Base-by-base conservation (phyloP, 1,140 invertebrate genomes). In the Pinna nobilis region DNA sequence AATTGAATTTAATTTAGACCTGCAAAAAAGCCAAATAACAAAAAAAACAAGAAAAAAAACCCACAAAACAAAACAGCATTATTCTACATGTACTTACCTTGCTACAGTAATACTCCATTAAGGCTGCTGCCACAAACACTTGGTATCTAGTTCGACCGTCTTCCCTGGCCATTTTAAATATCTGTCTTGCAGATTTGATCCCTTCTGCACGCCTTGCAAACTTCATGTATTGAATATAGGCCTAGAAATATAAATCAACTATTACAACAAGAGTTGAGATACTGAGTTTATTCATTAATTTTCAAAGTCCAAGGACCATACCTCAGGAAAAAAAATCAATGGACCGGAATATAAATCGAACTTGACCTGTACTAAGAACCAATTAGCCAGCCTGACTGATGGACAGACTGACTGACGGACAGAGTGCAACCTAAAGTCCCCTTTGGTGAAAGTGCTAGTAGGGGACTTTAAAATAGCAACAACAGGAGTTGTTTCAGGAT, bases 31-130 rank as follows among this genome's bases (percentile, higher is more conserved):
- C 11, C 41, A 44, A 11, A 44, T 44, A 44, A 11, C 30, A 28
- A 23, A 30, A 23, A 6, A n/a, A n/a, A n/a, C n/a, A n/a, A n/a
- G n/a, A n/a, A n/a, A n/a, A n/a, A n/a, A n/a, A n/a, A n/a, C n/a
- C n/a, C 15, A 1, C 2, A 0, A 47, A 20, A 18, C 20, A 47
- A 47, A 6, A 3, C 2, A 3, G 6, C 3, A 2, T 53, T 13
- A 25, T 28, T 53, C 32, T 35, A 53, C 13, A 44, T 44, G 9
- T 41, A 72, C 76, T 67, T 60, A 91, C 91, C 86, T 99, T 99
- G 63, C 95, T 98, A 87, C 97, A 99, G 86, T 99, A 99, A 89
- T 99, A 99, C 90, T 99, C 98, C 97, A 99, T 99, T 0, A 99
- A 90, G 0, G 98, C 97, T 18, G 98, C 97, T 1, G 97, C 94